These are phyloP conservation scores for Macrotrachela quadricornifera DNA, from an alignment of 1,140 invertebrate genomes.

Conservation along the genomic window DNA sequence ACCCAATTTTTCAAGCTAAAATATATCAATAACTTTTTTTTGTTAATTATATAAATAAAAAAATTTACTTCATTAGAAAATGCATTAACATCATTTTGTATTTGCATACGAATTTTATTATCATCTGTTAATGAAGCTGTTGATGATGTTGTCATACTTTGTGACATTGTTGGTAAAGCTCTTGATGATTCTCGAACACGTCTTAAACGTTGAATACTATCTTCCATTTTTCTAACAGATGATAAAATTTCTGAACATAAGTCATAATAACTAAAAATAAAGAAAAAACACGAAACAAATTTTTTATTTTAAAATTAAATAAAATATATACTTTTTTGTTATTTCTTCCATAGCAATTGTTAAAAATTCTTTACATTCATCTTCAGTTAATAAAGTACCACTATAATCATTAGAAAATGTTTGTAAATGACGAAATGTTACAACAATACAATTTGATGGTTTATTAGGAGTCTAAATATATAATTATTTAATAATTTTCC, in stretches of 20 bases:
- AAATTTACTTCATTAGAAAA: constrained; percentile 15
- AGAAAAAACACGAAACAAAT: not conserved
- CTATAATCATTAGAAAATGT: constrained; percentile 37
- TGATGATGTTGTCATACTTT: constrained; percentile 14
- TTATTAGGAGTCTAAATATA: constrained; percentile 28
- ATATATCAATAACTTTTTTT: too few relatives aligned
- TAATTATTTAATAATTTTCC: too few relatives aligned
- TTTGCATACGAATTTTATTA: constrained; percentile 71
- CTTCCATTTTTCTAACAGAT: constrained; percentile 78
- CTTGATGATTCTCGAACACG: constrained; percentile 45
- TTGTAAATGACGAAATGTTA: constrained; percentile 37
- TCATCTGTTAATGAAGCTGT: constrained; percentile 47
- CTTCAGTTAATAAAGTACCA: not conserved
- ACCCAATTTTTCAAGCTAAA: too few relatives aligned
- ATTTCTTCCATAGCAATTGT: not conserved
- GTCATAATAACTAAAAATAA: constrained; percentile 44
- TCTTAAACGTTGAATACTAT: constrained; percentile 63
- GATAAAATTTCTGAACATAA: constrained; percentile 63
- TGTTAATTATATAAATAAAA: too few relatives aligned
- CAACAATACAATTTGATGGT: constrained; percentile 51
- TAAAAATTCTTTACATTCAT: not conserved
- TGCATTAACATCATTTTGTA: constrained; percentile 55
- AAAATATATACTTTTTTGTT: not conserved
- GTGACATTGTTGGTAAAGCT: not conserved
- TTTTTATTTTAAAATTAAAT: not conserved